Base-by-base conservation (phyloP, 2,888 invertebrate species). In the Melieria omissa region DNA sequence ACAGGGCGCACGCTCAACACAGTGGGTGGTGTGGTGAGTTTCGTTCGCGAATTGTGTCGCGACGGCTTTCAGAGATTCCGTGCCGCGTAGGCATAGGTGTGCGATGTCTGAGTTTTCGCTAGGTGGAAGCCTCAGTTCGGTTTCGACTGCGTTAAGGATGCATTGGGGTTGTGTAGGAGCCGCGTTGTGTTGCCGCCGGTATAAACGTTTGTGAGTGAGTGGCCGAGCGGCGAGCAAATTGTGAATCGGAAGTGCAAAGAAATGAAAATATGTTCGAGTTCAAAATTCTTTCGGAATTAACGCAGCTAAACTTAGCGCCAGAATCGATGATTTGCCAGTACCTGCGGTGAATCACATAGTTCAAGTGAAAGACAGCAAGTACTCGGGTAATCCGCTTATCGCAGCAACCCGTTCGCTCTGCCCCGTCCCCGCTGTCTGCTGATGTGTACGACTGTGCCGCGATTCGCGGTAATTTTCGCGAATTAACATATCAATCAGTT, bases 91-190 rank as follows among this genome's bases (percentile, higher is more conserved):
- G 60, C 60, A 61, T 45, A 47, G 41, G 16, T 42, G 49, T 29
- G 10, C 66, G 9, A 52, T 46, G 70, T 29, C 29, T 29, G 42
- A 62, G 61, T 10, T 29, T 42, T 45, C 52, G 54, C 52, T 29
- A 42, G 6, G 9, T 55, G 64, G 16, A 46, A 58, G 41, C 29
- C 63, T 66, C 65, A 75, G 73, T 73, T 69, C 45, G 55, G 66
- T 67, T 58, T 69, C 75, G 73, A 66, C 72, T 67, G 61, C 58
- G 62, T 65, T 14, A 73, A 71, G 73, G 71, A 73, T 67, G 72
- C 73, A 70, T 65, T 54, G 45, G 41, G 16, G 16, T 60, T 16
- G 46, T 70, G 68, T 65, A 54, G 45, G 41, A 55, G 52, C 47
- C 58, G 41, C 14, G 45, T 47, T 41, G 45, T 4, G n/a, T 29